A percentile compares a stretch with the other conserved stretches of the same genome.
phyloP scores from a whole-genome alignment of 2,113 vertebrate genomes.

The Capreolus pygargus region DNA sequence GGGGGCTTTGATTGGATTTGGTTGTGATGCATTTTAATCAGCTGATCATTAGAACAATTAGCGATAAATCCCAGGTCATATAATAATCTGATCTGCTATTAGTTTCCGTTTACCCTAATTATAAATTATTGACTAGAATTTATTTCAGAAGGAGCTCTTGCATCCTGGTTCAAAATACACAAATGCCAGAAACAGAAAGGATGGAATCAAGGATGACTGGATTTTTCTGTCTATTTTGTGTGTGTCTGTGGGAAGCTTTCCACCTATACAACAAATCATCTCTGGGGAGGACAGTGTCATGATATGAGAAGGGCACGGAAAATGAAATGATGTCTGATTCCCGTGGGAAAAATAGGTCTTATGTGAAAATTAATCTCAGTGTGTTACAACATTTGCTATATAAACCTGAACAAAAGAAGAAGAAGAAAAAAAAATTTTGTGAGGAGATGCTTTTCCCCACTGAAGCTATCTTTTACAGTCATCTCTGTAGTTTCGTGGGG shows the following conservation, averaged over 20 bases:
- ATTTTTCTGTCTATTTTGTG: constrained; percentile 47
- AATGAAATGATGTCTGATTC: constrained; percentile 58
- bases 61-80: neutral
- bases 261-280: constrained; percentile 47
- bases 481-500: neutral
- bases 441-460: neutral
- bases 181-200: neutral
- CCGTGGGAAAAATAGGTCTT: constrained; percentile 52
- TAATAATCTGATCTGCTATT: neutral
- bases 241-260: constrained; percentile 60
- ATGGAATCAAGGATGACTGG: neutral
- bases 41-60: neutral
- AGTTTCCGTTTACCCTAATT: neutral
- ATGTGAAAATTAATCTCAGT: constrained; percentile 70
- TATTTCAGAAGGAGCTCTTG: neutral
- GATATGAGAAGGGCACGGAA: constrained; percentile 50
- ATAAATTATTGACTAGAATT: neutral
- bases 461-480: neutral
- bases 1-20: neutral
- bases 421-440: neutral
- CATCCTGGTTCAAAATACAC: neutral
- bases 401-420: constrained; percentile 51
- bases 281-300: constrained; percentile 22
- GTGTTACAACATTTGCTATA: constrained; percentile 56
- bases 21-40: neutral